A percentile compares a stretch with the other conserved stretches of the same genome.
These are phyloP conservation scores for Hemicentrotus pulcherrimus DNA, from an alignment of 35 echinoderm and acorn worm genomes.

Conservation along the genomic window DNA sequence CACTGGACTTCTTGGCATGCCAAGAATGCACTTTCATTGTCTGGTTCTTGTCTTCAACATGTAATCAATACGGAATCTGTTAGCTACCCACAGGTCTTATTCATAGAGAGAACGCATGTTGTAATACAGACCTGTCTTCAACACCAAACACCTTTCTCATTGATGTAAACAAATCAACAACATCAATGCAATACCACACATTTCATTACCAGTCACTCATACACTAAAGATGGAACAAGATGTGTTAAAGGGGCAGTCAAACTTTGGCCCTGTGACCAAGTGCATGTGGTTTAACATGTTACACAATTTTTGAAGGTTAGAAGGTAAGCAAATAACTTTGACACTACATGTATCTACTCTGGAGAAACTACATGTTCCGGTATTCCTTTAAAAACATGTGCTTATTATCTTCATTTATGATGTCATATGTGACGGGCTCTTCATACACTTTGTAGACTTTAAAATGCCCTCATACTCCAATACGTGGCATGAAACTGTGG, in stretches of 20 bases:
- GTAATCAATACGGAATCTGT: neutral
- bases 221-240: neutral
- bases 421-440: no score
- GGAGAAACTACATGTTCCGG: no score
- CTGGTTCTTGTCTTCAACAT: neutral
- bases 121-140: neutral
- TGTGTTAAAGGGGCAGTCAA: neutral
- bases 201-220: conserved; percentile 18
- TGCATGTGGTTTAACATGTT: no score
- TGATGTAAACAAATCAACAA: neutral
- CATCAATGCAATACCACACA: neutral
- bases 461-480: no score
- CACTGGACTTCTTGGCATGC: neutral
- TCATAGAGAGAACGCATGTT: neutral
- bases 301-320: no score
- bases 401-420: no score
- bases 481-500: no score
- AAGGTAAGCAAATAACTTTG: no score
- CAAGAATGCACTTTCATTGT: neutral
- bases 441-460: no score
- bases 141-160: neutral
- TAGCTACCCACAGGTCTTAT: conserved; percentile 10
- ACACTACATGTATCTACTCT: no score
- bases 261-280: neutral
- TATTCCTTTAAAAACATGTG: no score